These are phyloP conservation scores for Thryonomys swinderianus DNA, from an alignment of 2,113 vertebrate genomes.

Conservation along the genomic window DNA sequence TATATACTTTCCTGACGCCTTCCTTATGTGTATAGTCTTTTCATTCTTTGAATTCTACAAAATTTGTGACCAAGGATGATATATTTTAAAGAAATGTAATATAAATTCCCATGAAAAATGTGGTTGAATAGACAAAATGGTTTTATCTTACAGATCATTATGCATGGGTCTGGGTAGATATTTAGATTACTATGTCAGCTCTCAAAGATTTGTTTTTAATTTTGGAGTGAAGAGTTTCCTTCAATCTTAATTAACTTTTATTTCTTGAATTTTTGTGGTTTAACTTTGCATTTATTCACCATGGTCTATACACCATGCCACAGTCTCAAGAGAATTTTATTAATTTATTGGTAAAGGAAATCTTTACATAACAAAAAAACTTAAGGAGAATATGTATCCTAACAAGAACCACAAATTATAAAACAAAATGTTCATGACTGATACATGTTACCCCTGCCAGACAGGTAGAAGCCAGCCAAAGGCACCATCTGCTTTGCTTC, in stretches of 20 bases:
- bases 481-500: neutral
- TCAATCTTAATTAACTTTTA: conserved; percentile 48
- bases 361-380: neutral
- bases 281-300: conserved; percentile 11
- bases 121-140: neutral
- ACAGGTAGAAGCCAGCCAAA: neutral
- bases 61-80: fast-evolving
- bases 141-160: neutral
- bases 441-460: neutral
- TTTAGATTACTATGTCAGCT: neutral
- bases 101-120: neutral
- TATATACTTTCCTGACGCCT: neutral
- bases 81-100: neutral
- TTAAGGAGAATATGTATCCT: neutral
- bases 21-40: neutral
- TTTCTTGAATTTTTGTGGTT: neutral
- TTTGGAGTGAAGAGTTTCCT: neutral
- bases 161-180: neutral
- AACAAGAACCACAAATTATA: neutral
- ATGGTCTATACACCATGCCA: neutral
- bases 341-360: neutral
- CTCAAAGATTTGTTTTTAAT: conserved; percentile 21
- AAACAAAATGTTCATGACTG: neutral
- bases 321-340: conserved; percentile 18
- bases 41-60: neutral